A percentile compares a stretch with the other conserved stretches of the same genome.
These are phyloP conservation scores for Manacus vitellinus DNA, from an alignment of 2,113 vertebrate species.

Conservation along the genomic window DNA sequence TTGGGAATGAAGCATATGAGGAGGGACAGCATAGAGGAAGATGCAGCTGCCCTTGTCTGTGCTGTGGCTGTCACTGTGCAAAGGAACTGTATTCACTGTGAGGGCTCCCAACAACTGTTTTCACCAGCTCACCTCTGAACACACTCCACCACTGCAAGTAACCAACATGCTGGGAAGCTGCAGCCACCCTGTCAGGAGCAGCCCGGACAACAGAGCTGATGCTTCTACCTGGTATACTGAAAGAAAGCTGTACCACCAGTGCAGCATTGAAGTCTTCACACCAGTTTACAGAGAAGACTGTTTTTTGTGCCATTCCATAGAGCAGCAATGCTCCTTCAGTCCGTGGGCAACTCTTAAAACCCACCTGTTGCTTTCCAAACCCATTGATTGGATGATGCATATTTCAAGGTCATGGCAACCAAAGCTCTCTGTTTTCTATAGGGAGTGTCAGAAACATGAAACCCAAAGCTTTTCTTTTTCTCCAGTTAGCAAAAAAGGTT, in stretches of 20 bases:
- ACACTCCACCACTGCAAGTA: neutral
- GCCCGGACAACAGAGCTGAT: neutral
- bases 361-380: neutral
- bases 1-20: neutral
- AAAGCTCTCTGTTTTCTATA: neutral
- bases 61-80: neutral
- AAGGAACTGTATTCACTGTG: neutral
- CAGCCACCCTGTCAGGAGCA: neutral
- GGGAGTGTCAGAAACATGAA: neutral
- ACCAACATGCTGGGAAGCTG: neutral
- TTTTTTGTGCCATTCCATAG: neutral
- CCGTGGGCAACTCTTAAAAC: neutral
- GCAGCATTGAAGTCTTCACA: neutral
- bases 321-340: neutral
- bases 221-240: neutral
- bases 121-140: neutral
- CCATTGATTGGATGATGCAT: neutral
- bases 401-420: neutral
- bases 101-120: neutral
- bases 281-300: neutral
- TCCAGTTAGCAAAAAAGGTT: neutral
- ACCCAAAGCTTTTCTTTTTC: neutral
- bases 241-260: neutral
- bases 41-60: accelerated
- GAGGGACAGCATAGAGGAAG: neutral